phyloP scores from a whole-genome alignment of 2,888 invertebrate species.

The Acanthoscelides obtectus region DNA sequence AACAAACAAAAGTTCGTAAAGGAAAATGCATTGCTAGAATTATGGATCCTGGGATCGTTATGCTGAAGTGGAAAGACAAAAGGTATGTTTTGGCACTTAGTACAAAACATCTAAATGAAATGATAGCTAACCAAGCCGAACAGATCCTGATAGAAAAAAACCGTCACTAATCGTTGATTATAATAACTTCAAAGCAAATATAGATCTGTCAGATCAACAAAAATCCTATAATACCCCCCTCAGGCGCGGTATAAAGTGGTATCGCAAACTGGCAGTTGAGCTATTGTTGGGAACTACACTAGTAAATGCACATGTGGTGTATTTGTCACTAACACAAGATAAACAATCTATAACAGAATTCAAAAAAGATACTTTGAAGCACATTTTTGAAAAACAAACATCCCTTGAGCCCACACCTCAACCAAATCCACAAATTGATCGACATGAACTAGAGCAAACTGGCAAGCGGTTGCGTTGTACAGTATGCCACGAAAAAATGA shows the following conservation, averaged over 20 bases:
- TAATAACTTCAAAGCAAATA: neutral
- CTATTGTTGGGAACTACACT: too few relatives aligned
- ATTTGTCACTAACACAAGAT: conserved; percentile 4
- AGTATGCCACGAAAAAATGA: too few relatives aligned
- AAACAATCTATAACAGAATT: conserved; percentile 4
- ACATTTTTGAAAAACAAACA: too few relatives aligned
- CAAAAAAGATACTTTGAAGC: neutral
- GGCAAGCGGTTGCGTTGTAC: too few relatives aligned
- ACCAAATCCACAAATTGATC: too few relatives aligned
- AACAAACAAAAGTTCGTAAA: conserved; percentile 1
- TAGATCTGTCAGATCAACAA: neutral
- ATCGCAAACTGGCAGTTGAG: too few relatives aligned
- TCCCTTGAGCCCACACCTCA: too few relatives aligned
- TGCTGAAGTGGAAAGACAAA: conserved; percentile 6
- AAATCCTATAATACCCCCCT: neutral
- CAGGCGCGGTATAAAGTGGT: too few relatives aligned
- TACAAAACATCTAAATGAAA: conserved; percentile 6
- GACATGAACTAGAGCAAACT: too few relatives aligned
- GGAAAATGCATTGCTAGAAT: conserved; percentile 7
- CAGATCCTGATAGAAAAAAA: conserved; percentile 5
- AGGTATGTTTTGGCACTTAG: too few relatives aligned
- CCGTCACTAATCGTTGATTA: too few relatives aligned
- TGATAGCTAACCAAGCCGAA: conserved; percentile 8
- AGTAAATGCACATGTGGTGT: too few relatives aligned
- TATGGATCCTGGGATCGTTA: conserved; percentile 9